phyloP scores from a whole-genome alignment of 2,888 invertebrate genomes.

The Lasioglossum leucozonium region DNA sequence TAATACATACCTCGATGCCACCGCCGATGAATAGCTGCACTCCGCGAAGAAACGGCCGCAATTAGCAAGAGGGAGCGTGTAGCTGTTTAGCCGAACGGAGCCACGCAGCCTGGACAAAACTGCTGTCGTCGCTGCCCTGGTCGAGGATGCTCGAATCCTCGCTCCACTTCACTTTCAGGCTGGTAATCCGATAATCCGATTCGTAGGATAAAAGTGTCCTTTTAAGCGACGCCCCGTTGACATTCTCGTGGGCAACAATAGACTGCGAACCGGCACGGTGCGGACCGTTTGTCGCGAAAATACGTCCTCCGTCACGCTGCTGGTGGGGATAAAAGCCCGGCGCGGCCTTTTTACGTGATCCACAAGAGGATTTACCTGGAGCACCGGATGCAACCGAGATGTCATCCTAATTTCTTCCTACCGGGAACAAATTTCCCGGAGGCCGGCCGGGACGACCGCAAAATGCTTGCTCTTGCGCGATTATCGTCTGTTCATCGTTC shows the following conservation, averaged over 20 bases:
- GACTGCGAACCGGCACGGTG: conserved; percentile 68
- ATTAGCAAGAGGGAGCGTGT: conserved; percentile 17
- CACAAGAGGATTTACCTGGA: conserved; percentile 81
- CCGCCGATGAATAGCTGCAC: background rate
- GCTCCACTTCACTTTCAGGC: conserved; percentile 76
- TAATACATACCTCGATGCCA: background rate
- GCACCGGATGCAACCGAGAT: conserved; percentile 75
- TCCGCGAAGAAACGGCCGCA: background rate
- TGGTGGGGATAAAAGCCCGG: conserved; percentile 41
- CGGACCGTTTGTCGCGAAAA: conserved; percentile 67
- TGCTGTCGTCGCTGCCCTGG: conserved; percentile 12
- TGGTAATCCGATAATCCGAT: conserved; percentile 83
- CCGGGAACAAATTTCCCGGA: conserved; percentile 22
- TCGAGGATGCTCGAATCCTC: conserved; percentile 48
- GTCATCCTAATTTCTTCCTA: conserved; percentile 80
- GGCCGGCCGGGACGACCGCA: conserved; percentile 50
- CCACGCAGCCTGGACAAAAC: background rate
- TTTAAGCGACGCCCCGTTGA: conserved; percentile 79
- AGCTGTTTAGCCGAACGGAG: background rate
- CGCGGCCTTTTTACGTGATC: conserved; percentile 75
- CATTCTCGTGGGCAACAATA: conserved; percentile 81
- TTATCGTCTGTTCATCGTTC: background rate
- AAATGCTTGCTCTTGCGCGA: conserved; percentile 37
- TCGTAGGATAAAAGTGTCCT: conserved; percentile 76
- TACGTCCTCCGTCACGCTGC: conserved; percentile 53